Evolutionary conservation across 2,113 vertebrate species (phyloP), one percentile per base, ranked within the genome.

Genomic region (Hoplias malabaricus): DNA sequence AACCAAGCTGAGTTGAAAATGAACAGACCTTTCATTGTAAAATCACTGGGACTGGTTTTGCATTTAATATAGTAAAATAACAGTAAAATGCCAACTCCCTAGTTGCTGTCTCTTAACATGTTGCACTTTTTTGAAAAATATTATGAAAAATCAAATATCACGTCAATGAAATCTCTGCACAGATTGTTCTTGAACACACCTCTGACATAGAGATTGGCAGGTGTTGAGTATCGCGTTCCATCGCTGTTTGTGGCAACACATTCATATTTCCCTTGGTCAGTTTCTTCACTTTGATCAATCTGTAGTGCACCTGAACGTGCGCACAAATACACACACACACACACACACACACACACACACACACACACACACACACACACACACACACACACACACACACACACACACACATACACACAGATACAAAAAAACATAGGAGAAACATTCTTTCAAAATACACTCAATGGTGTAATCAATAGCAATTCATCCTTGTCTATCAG

Each of bases 241-340:
- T 95, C 96, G 86, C 93, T 96, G 95, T 99, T 99, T 91, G 97
- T 99, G 86, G 98, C 98, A 89, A 99, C 97, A 92, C 98, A 99
- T 87, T 99, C 98, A 88, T 99, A 99, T 93, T 99, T 99, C 81
- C 98, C 98, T 94, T 99, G 98, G 93, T 99, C 98, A 31, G 95
- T 96, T 87, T 99, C 98, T 93, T 98, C 96, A 23, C 98, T 99
- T 91, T 96, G 93, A 89, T 99, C 97, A 77, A 99, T 99, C 94
- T 99, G 98, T 77, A 99, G 95, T 78, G 97, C 98, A 92, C 97
- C 98, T 99, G 93, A 88, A 70, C 33, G 67, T 33, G 78, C 31
- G 29, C 48, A 36, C 33, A 74, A 65, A 70, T 14, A 50, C 42
- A 66, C 40, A 80, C 34, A 56, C n/a, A 70, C 54, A 77, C n/a